phyloP scores from a whole-genome alignment of 2,113 vertebrate genomes.

The Orientallactaga bullata region DNA sequence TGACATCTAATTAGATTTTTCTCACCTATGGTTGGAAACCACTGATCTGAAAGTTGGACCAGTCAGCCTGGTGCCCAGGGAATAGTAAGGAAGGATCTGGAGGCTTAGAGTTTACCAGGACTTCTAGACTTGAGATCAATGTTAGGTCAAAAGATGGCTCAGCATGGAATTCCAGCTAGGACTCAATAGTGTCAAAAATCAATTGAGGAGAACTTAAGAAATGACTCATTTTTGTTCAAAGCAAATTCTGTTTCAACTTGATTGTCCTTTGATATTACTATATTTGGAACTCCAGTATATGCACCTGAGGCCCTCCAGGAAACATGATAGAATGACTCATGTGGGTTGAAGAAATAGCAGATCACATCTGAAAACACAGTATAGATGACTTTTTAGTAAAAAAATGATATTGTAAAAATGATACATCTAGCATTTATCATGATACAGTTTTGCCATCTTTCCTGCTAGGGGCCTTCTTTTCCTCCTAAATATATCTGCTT shows the following conservation, averaged over 20 bases:
- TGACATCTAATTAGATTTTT: neutral
- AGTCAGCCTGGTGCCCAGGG: neutral
- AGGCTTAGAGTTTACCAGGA: neutral
- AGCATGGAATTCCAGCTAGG: neutral
- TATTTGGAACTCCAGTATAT: neutral
- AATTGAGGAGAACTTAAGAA: constrained; percentile 14
- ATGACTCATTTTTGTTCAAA: constrained; percentile 7
- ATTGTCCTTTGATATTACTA: neutral
- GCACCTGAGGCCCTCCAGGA: neutral
- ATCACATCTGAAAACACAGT: neutral
- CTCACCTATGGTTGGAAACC: neutral
- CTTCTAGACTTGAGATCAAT: neutral
- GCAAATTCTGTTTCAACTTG: neutral
- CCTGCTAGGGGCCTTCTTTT: neutral
- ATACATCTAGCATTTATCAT: neutral
- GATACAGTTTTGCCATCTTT: neutral
- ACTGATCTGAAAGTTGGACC: neutral
- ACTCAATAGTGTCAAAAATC: neutral
- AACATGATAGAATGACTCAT: neutral
- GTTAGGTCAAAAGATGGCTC: neutral
- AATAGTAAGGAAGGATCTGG: neutral
- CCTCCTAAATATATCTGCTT: neutral
- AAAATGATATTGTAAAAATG: neutral
- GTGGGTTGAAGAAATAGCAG: neutral
- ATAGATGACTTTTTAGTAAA: neutral